A percentile compares a stretch with the other conserved stretches of the same genome.
phyloP scores from a whole-genome alignment of 2,888 invertebrate species.

The Thera britannica region DNA sequence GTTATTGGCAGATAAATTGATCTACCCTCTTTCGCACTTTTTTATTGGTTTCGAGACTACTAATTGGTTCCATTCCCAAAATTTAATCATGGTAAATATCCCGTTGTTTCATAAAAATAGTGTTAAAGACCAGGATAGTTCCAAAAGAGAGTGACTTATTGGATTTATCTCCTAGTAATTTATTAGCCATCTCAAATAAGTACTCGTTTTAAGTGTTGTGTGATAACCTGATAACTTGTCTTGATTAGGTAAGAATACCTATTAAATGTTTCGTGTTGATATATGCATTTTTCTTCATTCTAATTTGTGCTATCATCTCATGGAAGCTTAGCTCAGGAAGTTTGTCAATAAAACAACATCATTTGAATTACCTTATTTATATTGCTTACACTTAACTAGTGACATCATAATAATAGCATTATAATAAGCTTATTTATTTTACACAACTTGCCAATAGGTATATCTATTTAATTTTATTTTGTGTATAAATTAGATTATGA shows the following conservation, averaged over 20 bases:
- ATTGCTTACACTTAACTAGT: constrained; percentile 84
- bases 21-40: no score
- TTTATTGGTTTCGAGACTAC: no score
- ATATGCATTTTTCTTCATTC: neutral
- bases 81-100: no score
- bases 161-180: no score
- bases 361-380: constrained; percentile 81
- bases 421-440: constrained; percentile 84
- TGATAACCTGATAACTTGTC: neutral
- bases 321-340: neutral
- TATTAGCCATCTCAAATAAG: neutral
- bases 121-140: no score
- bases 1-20: no score
- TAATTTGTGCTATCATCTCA: no score
- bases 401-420: constrained; percentile 84
- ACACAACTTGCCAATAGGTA: constrained; percentile 83
- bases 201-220: neutral
- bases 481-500: constrained; percentile 84
- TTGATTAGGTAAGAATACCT: no score
- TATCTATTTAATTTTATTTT: constrained; percentile 78
- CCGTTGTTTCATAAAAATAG: no score
- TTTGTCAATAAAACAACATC: constrained; percentile 59
- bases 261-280: neutral
- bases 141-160: no score
- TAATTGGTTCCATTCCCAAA: no score